Base-by-base conservation (phyloP, 2,888 invertebrate species). In the Nomada fucata region DNA sequence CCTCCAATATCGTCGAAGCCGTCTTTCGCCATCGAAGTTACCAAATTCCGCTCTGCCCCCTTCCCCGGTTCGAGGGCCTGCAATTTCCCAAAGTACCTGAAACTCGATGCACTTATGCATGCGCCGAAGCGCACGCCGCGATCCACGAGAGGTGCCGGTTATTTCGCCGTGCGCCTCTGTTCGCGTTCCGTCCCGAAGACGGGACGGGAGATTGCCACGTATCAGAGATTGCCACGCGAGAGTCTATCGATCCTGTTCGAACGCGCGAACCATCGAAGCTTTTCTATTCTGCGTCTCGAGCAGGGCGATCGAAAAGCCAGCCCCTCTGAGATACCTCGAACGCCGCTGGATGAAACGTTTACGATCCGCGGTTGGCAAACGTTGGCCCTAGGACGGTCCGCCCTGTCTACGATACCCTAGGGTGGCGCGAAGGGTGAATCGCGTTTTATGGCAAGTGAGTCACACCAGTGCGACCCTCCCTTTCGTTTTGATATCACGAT, bases 391-490 rank as follows among this genome's bases (percentile, higher is more conserved):
- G 67, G 72, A 78, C 18, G 68, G 42, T 23, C 55, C 44, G 59
- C 68, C 57, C 68, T 36, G 76, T 74, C 79, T 69, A 72, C 71
- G 85, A 80, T 73, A 72, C 60, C 75, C 73, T 42, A 60, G 84
- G 87, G 87, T 75, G 69, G 60, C 59, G 64, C 78, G 75, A 74
- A 81, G 87, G 82, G 85, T 76, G 82, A 82, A 82, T 85, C 81
- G 82, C 81, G 82, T 88, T 90, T 90, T 90, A 90, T 89, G 89
- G 89, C 89, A 88, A 89, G 90, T 90, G 90, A 90, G 85, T 90
- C 90, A 90, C 88, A 60, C 80, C 64, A 74, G 53, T 72, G 44
- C 44, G 61, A 61, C 70, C 65, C 74, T 76, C 65, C 50, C 47
- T 57, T 75, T 70, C 55, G 55, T n/a, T 52, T 52, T 52, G 5